phyloP scores from a whole-genome alignment of 2,888 invertebrate species.

The Drosophila pseudotalamancana region DNA sequence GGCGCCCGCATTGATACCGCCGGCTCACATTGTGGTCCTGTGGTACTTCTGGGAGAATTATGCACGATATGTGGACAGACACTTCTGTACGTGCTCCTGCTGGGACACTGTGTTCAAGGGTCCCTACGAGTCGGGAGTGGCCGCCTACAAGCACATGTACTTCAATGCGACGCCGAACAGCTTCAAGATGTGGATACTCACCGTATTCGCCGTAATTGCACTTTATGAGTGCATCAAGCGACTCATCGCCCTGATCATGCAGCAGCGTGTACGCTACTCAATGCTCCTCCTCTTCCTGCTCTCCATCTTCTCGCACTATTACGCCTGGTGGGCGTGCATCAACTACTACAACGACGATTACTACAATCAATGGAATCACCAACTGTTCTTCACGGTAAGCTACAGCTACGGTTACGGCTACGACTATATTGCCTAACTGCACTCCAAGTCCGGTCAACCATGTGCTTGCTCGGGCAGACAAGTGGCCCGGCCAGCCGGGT shows the following conservation, averaged over 20 bases:
- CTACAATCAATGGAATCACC: slow-evolving; percentile 89
- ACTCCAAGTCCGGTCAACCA: slow-evolving; percentile 19
- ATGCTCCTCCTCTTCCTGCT: slow-evolving; percentile 87
- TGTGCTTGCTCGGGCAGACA: slow-evolving; percentile 22
- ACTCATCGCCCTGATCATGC: slow-evolving; percentile 85
- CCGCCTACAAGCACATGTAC: slow-evolving; percentile 89
- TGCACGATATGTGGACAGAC: slow-evolving; percentile 87
- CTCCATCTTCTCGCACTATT: slow-evolving; percentile 88
- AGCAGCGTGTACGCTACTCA: slow-evolving; percentile 86
- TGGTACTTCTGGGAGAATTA: slow-evolving; percentile 89
- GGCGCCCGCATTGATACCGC: slow-evolving; percentile 86
- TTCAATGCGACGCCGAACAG: slow-evolving; percentile 88
- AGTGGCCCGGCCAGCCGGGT: slow-evolving; percentile 11
- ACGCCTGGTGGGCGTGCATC: slow-evolving; percentile 89
- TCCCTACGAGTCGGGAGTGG: slow-evolving; percentile 89
- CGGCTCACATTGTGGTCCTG: slow-evolving; percentile 87
- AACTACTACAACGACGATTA: slow-evolving; percentile 90
- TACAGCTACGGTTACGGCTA: too few species aligned
- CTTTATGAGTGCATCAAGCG: slow-evolving; percentile 87
- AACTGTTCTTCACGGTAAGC: slow-evolving; percentile 87
- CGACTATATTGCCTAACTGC: neutral
- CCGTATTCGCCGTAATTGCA: slow-evolving; percentile 86
- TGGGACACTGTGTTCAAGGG: slow-evolving; percentile 92
- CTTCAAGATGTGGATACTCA: slow-evolving; percentile 88
- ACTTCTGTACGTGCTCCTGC: slow-evolving; percentile 89